Evolutionary conservation across 2,113 vertebrate species (phyloP).

Genomic region (Nerophis ophidion): DNA sequence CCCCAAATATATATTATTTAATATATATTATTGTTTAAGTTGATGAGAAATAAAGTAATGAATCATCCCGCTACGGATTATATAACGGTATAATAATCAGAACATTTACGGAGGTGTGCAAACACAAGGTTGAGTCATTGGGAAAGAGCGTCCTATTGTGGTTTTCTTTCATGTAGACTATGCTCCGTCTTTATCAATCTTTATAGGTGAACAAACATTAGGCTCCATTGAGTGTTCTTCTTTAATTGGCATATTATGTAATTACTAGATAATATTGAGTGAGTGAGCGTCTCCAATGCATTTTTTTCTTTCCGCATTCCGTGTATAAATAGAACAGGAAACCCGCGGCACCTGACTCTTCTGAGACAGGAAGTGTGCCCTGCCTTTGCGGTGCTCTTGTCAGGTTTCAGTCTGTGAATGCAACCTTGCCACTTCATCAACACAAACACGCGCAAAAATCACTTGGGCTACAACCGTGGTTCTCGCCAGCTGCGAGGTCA

Average conservation of each 20-base stretch:
- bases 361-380: constrained; percentile 46
- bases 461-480: constrained; percentile 38
- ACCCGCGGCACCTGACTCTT: constrained; percentile 52
- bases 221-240: constrained; percentile 33
- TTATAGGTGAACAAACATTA: constrained; percentile 58
- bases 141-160: constrained; percentile 24
- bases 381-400: constrained; percentile 34
- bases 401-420: constrained; percentile 25
- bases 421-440: constrained; percentile 17
- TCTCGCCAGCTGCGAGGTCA: constrained; percentile 45
- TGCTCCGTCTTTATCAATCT: constrained; percentile 50
- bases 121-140: constrained; percentile 24
- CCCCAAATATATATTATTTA: no score
- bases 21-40: no score
- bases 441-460: constrained; percentile 11
- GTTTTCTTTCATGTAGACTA: constrained; percentile 39
- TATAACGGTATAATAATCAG: constrained; percentile 19
- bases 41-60: constrained; percentile 16
- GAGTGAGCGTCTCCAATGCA: background rate
- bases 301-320: constrained; percentile 39
- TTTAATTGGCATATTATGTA: constrained; percentile 49
- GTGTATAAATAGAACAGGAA: constrained; percentile 63
- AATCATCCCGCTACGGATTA: constrained; percentile 10
- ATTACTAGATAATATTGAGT: constrained; percentile 32
- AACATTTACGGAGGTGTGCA: constrained; percentile 43